phyloP scores from a whole-genome alignment of 2,888 invertebrate genomes.

The Lapara coniferarum region DNA sequence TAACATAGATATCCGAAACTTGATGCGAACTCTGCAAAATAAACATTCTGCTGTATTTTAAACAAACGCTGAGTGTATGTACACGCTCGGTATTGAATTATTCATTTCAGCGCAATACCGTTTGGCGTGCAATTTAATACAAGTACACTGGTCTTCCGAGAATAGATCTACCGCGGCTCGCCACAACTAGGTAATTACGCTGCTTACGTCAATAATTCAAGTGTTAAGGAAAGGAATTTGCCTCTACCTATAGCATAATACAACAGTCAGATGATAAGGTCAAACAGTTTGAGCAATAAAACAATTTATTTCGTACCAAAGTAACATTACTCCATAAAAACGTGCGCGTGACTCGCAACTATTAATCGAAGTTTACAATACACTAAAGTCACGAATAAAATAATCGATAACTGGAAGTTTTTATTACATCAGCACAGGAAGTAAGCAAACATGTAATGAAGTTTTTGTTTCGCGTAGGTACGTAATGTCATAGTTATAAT shows the following conservation, averaged over 20 bases:
- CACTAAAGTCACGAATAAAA: conserved; percentile 30
- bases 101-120: conserved; percentile 56
- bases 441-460: conserved; percentile 36
- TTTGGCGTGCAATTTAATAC: conserved; percentile 46
- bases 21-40: conserved; percentile 36
- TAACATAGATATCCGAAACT: conserved; percentile 31
- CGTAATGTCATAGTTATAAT: neutral
- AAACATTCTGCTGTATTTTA: conserved; percentile 43
- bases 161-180: conserved; percentile 46
- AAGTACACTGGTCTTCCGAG: conserved; percentile 46
- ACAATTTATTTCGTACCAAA: conserved; percentile 28
- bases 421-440: conserved; percentile 30
- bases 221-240: conserved; percentile 43
- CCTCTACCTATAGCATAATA: conserved; percentile 35
- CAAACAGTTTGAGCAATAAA: conserved; percentile 57
- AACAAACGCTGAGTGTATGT: conserved; percentile 41
- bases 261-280: conserved; percentile 47
- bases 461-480: conserved; percentile 30
- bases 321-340: conserved; percentile 36
- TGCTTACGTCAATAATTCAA: conserved; percentile 40
- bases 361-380: conserved; percentile 47
- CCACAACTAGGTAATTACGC: conserved; percentile 36
- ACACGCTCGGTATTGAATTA: conserved; percentile 54
- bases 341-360: conserved; percentile 49
- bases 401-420: conserved; percentile 43